These are phyloP conservation scores for Atractosteus spatula DNA, from an alignment of 2,113 vertebrate genomes.

Conservation along the genomic window DNA sequence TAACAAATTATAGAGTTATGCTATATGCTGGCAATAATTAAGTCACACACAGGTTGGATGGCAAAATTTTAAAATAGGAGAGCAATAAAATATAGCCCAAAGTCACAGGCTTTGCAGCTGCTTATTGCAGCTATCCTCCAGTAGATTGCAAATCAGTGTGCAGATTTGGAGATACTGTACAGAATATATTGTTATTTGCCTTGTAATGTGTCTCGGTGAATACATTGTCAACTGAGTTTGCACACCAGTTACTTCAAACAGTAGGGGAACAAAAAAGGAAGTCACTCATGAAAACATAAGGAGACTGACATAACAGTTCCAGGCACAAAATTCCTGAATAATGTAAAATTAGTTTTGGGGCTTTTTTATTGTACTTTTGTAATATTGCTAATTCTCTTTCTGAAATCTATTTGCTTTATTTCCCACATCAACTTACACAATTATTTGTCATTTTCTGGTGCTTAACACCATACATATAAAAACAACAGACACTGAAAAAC, in stretches of 20 bases:
- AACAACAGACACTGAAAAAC: no score
- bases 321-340: no score
- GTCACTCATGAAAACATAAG: no score
- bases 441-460: no score
- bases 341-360: no score
- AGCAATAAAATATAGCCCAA: background rate
- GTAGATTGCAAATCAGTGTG: slow-evolving; percentile 1
- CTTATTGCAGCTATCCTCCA: background rate
- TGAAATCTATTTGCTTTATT: no score
- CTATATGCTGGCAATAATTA: slow-evolving; percentile 21
- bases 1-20: slow-evolving; percentile 17
- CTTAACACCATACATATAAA: no score
- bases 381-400: no score
- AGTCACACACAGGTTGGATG: slow-evolving; percentile 17
- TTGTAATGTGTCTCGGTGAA: background rate
- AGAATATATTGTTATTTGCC: slow-evolving; percentile 6
- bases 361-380: no score
- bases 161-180: background rate
- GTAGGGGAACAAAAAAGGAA: no score
- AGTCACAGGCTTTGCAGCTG: slow-evolving; percentile 11
- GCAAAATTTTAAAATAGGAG: slow-evolving; percentile 23
- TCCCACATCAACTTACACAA: no score
- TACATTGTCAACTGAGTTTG: slow-evolving; percentile 9
- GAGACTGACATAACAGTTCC: no score
- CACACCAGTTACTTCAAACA: slow-evolving; percentile 31